Evolutionary conservation across 2,888 invertebrate genomes (phyloP).

Genomic region (Orthosia gothica): DNA sequence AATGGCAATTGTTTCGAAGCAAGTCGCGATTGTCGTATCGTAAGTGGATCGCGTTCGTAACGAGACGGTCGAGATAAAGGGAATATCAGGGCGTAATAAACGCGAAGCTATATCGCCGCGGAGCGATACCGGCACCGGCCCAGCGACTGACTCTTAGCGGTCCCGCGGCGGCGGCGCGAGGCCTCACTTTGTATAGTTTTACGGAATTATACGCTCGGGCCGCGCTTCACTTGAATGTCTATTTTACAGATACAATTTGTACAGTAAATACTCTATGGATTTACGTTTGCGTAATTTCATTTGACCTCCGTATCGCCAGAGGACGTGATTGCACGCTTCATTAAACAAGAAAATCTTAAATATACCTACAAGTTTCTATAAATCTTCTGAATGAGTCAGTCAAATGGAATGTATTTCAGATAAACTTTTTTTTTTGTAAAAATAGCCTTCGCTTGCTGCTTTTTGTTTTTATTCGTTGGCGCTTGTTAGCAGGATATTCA

Average conservation of each 20-base stretch:
- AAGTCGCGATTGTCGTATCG: constrained; percentile 63
- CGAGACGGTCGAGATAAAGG: constrained; percentile 64
- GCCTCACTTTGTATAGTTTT: constrained; percentile 47
- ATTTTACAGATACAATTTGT: constrained; percentile 22
- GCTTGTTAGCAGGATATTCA: constrained; percentile 66
- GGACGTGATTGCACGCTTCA: constrained; percentile 37
- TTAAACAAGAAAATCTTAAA: constrained; percentile 43
- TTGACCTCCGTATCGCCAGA: constrained; percentile 10
- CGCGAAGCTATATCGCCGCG: constrained; percentile 57
- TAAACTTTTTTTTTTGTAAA: constrained; percentile 42
- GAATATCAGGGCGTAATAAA: constrained; percentile 66
- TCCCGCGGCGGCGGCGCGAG: constrained; percentile 37
- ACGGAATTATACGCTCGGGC: constrained; percentile 33
- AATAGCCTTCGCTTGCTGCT: constrained; percentile 37
- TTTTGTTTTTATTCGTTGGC: constrained; percentile 60
- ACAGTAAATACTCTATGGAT: constrained; percentile 13
- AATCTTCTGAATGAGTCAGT: constrained; percentile 50
- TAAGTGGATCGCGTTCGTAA: constrained; percentile 65
- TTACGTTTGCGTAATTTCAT: constrained; percentile 23
- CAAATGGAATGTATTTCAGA: constrained; percentile 61
- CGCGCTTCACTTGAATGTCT: constrained; percentile 15
- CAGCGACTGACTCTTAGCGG: constrained; percentile 34
- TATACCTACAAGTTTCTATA: constrained; percentile 34
- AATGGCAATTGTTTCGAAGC: constrained; percentile 66
- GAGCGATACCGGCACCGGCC: constrained; percentile 31